These are phyloP conservation scores for Prosapia bicincta DNA, from an alignment of 2,888 invertebrate species.

Conservation along the genomic window DNA sequence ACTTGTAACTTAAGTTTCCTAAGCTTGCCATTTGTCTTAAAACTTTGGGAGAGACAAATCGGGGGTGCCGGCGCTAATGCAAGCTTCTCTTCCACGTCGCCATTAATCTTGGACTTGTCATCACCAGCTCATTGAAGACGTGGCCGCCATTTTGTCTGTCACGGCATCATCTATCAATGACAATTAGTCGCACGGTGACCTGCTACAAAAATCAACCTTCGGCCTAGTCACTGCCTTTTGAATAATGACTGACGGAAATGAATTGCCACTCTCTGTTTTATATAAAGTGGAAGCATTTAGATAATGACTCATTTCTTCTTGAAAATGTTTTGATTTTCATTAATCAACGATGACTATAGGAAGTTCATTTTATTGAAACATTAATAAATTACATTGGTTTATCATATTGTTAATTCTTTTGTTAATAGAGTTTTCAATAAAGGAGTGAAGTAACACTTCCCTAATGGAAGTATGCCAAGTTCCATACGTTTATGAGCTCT, in stretches of 20 bases:
- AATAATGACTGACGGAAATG: neutral
- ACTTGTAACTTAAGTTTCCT: neutral
- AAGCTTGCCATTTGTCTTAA: conserved; percentile 1
- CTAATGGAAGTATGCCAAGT: too few species aligned
- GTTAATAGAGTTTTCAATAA: too few species aligned
- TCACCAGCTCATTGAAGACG: neutral
- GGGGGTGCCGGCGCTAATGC: neutral
- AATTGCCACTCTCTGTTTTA: neutral
- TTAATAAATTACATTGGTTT: too few species aligned
- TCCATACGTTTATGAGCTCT: too few species aligned
- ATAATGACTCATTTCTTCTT: too few species aligned
- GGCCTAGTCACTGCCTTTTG: too few species aligned
- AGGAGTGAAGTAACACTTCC: too few species aligned
- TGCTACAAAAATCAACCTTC: too few species aligned
- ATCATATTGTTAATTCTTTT: too few species aligned
- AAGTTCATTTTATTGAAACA: too few species aligned
- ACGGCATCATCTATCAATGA: neutral
- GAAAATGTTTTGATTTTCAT: too few species aligned
- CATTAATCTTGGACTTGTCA: neutral
- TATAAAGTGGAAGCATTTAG: too few species aligned
- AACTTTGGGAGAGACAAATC: neutral
- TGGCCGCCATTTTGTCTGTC: neutral
- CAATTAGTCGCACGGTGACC: neutral
- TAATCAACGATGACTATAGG: neutral
- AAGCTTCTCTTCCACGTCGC: neutral